phyloP scores from a whole-genome alignment of 2,113 vertebrate species.

The Epinephelus fuscoguttatus region DNA sequence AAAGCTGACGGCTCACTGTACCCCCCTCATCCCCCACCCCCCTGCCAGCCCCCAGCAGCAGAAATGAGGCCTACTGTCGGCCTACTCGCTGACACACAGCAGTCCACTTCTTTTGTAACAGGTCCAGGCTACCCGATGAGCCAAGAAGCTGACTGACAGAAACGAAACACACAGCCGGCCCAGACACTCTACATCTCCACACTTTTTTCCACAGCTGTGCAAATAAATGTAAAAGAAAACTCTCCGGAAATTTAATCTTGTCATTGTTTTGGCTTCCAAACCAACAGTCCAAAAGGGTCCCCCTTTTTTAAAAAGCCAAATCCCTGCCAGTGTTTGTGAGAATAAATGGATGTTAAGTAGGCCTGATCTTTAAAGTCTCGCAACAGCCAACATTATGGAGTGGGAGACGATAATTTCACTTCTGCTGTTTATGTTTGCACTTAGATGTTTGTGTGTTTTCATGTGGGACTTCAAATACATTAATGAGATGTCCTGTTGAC shows the following conservation, averaged over 20 bases:
- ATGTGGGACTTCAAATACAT: neutral
- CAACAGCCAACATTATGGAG: conserved; percentile 6
- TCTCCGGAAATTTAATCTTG: conserved; percentile 69
- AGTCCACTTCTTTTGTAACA: conserved; percentile 52
- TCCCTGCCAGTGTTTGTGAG: conserved; percentile 40
- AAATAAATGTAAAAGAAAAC: conserved; percentile 67
- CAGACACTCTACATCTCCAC: conserved; percentile 27
- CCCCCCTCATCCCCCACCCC: no score
- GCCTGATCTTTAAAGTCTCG: conserved; percentile 19
- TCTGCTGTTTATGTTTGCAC: neutral
- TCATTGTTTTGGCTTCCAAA: conserved; percentile 74
- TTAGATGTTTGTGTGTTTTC: conserved; percentile 16
- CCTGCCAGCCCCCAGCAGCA: neutral
- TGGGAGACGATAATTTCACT: conserved; percentile 5
- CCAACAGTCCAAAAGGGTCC: conserved; percentile 13
- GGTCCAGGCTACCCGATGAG: conserved; percentile 31
- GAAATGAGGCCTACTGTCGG: conserved; percentile 28
- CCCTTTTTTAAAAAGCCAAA: conserved; percentile 16
- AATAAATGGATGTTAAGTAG: conserved; percentile 55
- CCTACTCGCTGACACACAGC: conserved; percentile 43
- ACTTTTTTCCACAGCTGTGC: conserved; percentile 72
- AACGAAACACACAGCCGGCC: conserved; percentile 32
- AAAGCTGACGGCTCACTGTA: neutral
- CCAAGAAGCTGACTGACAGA: conserved; percentile 63
- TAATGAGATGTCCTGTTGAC: neutral